These are phyloP conservation scores for Sinocyclocheilus grahami DNA, from an alignment of 2,113 vertebrate genomes.

Conservation along the genomic window DNA sequence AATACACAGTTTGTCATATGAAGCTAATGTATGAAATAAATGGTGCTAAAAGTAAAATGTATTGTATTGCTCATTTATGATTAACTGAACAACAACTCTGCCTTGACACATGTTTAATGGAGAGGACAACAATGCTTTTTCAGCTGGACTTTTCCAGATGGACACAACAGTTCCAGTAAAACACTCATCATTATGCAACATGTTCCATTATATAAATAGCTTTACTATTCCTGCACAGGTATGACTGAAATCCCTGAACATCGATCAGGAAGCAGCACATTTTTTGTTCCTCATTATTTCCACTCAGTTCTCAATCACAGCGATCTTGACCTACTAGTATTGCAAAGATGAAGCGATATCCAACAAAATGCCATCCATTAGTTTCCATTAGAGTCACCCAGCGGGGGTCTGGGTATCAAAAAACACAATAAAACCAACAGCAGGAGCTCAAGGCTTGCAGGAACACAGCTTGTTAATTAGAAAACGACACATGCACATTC, in stretches of 20 bases:
- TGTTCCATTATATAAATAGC: not conserved
- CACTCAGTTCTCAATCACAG: not conserved
- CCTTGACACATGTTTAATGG: not conserved
- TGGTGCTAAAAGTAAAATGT: not conserved
- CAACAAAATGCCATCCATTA: not conserved
- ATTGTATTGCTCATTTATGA: not conserved
- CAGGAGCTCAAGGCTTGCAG: slow-evolving; percentile 2
- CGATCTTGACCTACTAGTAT: not conserved
- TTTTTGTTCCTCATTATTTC: not conserved
- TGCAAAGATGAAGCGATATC: not conserved
- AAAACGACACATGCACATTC: slow-evolving; percentile 17
- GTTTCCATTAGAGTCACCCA: not conserved
- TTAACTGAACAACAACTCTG: not conserved
- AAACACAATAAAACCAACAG: slow-evolving; percentile 34
- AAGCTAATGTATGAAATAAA: too few relatives aligned
- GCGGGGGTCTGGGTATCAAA: not conserved
- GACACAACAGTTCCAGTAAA: not conserved
- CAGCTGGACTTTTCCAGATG: too few relatives aligned
- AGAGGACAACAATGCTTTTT: not conserved
- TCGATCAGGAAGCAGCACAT: not conserved
- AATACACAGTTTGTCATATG: too few relatives aligned
- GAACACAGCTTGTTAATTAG: slow-evolving; percentile 25
- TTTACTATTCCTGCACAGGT: not conserved
- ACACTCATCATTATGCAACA: not conserved
- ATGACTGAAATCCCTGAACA: not conserved